Evolutionary conservation across 2,888 invertebrate genomes (phyloP), one percentile per base, ranked within the genome.

Genomic region (Chaetogeoica ovagalla): DNA sequence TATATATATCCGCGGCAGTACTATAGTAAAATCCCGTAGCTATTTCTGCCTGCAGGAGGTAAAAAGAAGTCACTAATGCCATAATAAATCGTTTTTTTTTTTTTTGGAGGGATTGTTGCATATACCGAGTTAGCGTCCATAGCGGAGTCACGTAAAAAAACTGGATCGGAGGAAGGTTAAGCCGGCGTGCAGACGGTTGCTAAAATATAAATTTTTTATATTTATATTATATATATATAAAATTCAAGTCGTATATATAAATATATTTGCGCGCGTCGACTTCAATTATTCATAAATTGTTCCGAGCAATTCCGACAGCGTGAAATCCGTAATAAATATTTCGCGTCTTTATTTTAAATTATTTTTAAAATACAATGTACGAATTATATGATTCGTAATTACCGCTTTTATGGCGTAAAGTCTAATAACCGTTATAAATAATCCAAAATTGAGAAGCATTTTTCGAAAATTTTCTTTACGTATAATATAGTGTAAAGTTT

Each of bases 11-110:
- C 43, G 43, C 43, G 4, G 43, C 6, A 9, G 43, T 43, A 4
- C 30, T n/a, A n/a, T n/a, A 30, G 30, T 4, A 30, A 30, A 2
- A 30, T 30, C 30, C 30, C 30, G 30, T 43, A 11, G 43, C 2
- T 9, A 43, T 11, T 7, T 2, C 6, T 43, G 43, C 52, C 30
- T 30, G 30, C 65, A 37, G 8, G 39, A n/a, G 55, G 57, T 11
- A 65, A 65, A 48, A n/a, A 73, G 48, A 63, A 55, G 52, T 63
- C 65, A 75, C 66, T 66, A 57, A 75, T 57, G 75, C 66, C 55
- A 39, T 55, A 74, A 74, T 65, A 66, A 75, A 75, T 57, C 66
- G 75, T 43, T 30, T 30, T 30, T 30, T 30, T 30, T 30, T 30
- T 30, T 30, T 30, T 30, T 23, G 66, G 57, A 57, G 39, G 66